Evolutionary conservation across 2,888 invertebrate genomes (phyloP).

Genomic region (Archips crataeganus): DNA sequence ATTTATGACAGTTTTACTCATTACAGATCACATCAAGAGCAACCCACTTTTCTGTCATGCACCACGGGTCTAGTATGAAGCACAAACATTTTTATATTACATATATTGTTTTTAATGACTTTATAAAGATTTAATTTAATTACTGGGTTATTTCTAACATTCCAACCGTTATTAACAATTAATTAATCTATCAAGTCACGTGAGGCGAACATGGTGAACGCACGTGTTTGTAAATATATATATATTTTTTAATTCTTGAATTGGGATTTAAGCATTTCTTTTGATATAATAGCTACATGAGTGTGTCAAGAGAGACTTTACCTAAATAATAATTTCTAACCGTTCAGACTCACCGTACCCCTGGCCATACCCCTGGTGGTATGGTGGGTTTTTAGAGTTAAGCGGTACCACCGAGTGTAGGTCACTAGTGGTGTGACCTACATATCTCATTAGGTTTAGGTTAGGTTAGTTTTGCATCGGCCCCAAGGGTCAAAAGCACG

Average conservation of each 20-base stretch:
- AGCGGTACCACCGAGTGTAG: too few species aligned
- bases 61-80: conserved; percentile 23
- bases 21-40: conserved; percentile 58
- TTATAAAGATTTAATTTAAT: neutral
- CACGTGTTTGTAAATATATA: too few species aligned
- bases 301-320: too few species aligned
- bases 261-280: neutral
- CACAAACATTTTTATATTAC: neutral
- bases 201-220: neutral
- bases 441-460: too few species aligned
- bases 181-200: neutral
- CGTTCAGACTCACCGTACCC: too few species aligned
- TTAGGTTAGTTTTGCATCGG: too few species aligned
- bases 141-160: neutral
- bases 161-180: neutral
- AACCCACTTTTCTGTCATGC: conserved; percentile 49
- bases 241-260: too few species aligned
- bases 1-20: conserved; percentile 45
- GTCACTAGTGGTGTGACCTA: too few species aligned
- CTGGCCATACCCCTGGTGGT: too few species aligned
- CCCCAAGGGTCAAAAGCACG: too few species aligned
- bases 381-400: too few species aligned
- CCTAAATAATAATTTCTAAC: too few species aligned
- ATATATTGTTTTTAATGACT: conserved; percentile 7
- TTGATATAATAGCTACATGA: neutral